Evolutionary conservation across 2,797 vertebrate species (phyloP).

Genomic region (Gambusia yucatana): DNA sequence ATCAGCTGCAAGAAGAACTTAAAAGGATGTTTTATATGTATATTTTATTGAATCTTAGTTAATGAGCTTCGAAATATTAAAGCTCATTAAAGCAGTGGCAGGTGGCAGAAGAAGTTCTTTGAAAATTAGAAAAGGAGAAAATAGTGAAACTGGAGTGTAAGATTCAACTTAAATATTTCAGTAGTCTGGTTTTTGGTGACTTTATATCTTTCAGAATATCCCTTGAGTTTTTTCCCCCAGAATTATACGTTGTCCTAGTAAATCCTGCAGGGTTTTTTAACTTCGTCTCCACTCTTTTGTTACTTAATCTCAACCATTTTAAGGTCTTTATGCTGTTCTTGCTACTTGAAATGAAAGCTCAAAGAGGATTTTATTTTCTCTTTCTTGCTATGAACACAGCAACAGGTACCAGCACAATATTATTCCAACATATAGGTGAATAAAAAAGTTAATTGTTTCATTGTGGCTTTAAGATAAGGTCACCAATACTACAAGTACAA

Average conservation of each 20-base stretch:
- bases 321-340: slow-evolving; percentile 42
- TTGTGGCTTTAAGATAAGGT: slow-evolving; percentile 15
- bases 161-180: slow-evolving; percentile 42
- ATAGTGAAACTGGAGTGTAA: slow-evolving; percentile 22
- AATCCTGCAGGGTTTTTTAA: slow-evolving; percentile 42
- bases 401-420: neutral
- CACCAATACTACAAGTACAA: slow-evolving; percentile 13
- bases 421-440: slow-evolving; percentile 10
- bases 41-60: slow-evolving; percentile 14
- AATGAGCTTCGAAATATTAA: slow-evolving; percentile 12
- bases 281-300: slow-evolving; percentile 35
- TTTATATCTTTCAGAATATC: slow-evolving; percentile 46
- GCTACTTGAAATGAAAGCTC: slow-evolving; percentile 27
- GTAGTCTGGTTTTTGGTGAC: slow-evolving; percentile 20
- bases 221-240: slow-evolving; percentile 22
- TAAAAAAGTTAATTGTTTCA: slow-evolving; percentile 8
- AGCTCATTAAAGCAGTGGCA: slow-evolving; percentile 24
- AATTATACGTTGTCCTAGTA: slow-evolving; percentile 50
- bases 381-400: slow-evolving; percentile 26
- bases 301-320: slow-evolving; percentile 43
- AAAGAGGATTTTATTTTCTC: slow-evolving; percentile 17
- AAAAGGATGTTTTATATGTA: slow-evolving; percentile 12
- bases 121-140: slow-evolving; percentile 1
- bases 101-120: slow-evolving; percentile 24
- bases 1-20: slow-evolving; percentile 3